Evolutionary conservation across 2,113 vertebrate species (phyloP).

Genomic region (Gambusia affinis): DNA sequence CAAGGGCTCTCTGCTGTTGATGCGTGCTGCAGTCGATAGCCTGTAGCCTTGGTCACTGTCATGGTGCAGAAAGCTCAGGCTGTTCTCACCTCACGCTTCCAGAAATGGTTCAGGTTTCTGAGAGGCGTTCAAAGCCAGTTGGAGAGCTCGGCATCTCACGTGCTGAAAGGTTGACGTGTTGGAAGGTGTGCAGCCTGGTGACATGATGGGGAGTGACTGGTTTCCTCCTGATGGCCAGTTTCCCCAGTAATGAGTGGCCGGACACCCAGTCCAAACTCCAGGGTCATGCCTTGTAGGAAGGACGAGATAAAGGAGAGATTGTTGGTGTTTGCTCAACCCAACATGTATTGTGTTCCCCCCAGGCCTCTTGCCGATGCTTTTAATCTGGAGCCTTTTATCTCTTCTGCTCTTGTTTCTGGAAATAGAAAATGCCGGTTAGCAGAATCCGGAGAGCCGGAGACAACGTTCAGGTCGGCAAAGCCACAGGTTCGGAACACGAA

Average conservation of each 20-base stretch:
- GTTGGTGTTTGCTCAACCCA: conserved; percentile 57
- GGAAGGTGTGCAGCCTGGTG: conserved; percentile 41
- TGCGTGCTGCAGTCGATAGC: conserved; percentile 46
- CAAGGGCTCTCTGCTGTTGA: conserved; percentile 46
- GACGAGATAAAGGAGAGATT: conserved; percentile 54
- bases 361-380: conserved; percentile 13
- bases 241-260: conserved; percentile 78
- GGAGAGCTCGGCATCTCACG: conserved; percentile 33
- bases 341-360: conserved; percentile 42
- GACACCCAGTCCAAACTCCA: conserved; percentile 56
- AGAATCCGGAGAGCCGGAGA: conserved; percentile 21
- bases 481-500: conserved; percentile 34
- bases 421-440: conserved; percentile 57
- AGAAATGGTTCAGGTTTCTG: conserved; percentile 3
- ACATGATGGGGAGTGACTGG: conserved; percentile 47
- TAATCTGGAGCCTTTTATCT: conserved; percentile 56
- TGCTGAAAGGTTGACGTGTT: conserved; percentile 52
- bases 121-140: conserved; percentile 21
- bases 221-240: conserved; percentile 73
- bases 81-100: neutral
- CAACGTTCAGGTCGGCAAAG: neutral
- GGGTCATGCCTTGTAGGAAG: conserved; percentile 49
- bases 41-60: conserved; percentile 58
- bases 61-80: conserved; percentile 22
- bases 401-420: conserved; percentile 40